A percentile compares a stretch with the other conserved stretches of the same genome.
These are phyloP conservation scores for Ameiurus melas DNA, from an alignment of 2,113 vertebrate genomes.

Conservation along the genomic window DNA sequence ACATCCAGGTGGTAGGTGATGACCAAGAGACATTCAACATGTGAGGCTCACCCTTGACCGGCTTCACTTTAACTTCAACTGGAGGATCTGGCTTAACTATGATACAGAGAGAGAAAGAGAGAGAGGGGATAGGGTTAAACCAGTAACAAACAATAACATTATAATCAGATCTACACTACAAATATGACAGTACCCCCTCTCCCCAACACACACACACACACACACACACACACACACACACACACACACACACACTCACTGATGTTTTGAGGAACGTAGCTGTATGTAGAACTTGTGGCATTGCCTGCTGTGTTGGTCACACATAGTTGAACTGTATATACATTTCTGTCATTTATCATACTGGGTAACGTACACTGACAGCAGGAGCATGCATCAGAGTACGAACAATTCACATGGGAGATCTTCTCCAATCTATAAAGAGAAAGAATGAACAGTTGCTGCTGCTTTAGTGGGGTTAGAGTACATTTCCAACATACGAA, in stretches of 20 bases:
- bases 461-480: background rate
- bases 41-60: conserved; percentile 42
- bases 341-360: conserved; percentile 51
- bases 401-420: conserved; percentile 56
- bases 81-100: conserved; percentile 76
- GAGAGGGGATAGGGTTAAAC: background rate
- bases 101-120: background rate
- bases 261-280: conserved; percentile 57
- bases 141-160: background rate
- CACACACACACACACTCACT: conserved; percentile 66
- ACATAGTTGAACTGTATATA: conserved; percentile 64
- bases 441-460: background rate
- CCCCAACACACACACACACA: background rate
- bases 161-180: background rate
- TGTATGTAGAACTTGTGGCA: conserved; percentile 53
- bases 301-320: conserved; percentile 62
- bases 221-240: background rate
- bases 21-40: conserved; percentile 66
- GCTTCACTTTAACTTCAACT: conserved; percentile 45
- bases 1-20: conserved; percentile 65
- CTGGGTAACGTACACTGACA: conserved; percentile 70
- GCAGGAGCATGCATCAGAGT: conserved; percentile 54
- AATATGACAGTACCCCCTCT: background rate
- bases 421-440: conserved; percentile 27
- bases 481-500: background rate